phyloP scores from a whole-genome alignment of 1,140 invertebrate genomes.

The Solenopsis invicta region DNA sequence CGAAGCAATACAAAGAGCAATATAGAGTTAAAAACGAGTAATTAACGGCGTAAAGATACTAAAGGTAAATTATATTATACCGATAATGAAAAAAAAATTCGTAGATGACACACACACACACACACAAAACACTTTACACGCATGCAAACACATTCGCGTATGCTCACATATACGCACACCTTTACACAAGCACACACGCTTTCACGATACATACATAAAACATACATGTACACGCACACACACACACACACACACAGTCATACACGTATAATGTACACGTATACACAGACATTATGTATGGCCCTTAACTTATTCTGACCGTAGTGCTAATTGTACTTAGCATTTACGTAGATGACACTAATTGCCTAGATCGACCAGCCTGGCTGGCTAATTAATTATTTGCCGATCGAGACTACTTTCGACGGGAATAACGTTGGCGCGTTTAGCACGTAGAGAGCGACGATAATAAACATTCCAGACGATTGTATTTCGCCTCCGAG shows the following conservation, averaged over 20 bases:
- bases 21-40: conserved; percentile 83
- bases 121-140: conserved; percentile 55
- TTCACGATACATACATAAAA: conserved; percentile 16
- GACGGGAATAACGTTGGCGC: conserved; percentile 55
- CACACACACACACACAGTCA: conserved; percentile 44
- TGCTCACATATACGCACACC: conserved; percentile 63
- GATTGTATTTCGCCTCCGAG: conserved; percentile 80
- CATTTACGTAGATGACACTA: conserved; percentile 83
- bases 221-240: conserved; percentile 39
- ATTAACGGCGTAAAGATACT: conserved; percentile 75
- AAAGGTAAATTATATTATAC: conserved; percentile 73
- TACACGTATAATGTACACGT: conserved; percentile 58
- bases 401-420: conserved; percentile 59
- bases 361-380: conserved; percentile 79
- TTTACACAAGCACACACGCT: conserved; percentile 6
- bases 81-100: conserved; percentile 66
- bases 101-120: conserved; percentile 51
- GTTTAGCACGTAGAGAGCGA: conserved; percentile 64
- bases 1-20: conserved; percentile 86
- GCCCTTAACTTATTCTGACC: conserved; percentile 83
- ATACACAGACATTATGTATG: conserved; percentile 73
- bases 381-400: conserved; percentile 56
- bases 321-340: conserved; percentile 85
- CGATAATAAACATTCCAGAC: conserved; percentile 60
- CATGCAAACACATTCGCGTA: conserved; percentile 18